phyloP scores from a whole-genome alignment of 1,140 invertebrate genomes.

The Diachasmimorpha longicaudata region DNA sequence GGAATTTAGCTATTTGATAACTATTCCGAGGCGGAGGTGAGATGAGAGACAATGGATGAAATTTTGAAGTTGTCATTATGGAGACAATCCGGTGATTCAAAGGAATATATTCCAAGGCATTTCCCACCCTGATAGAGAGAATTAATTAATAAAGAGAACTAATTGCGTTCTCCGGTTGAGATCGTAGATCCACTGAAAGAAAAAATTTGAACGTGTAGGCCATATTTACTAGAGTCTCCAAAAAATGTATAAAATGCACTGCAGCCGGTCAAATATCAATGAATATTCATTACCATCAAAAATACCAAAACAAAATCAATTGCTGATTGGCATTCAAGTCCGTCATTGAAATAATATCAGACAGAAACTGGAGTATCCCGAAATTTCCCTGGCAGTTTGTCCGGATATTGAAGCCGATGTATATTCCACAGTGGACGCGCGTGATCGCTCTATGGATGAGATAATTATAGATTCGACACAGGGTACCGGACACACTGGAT shows the following conservation, averaged over 20 bases:
- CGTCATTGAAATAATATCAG: background rate
- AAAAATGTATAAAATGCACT: no score
- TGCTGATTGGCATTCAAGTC: background rate
- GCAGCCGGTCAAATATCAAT: no score
- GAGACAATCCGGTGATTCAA: background rate
- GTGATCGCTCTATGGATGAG: constrained; percentile 2
- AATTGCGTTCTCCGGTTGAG: no score
- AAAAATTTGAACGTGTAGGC: no score
- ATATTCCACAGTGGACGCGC: background rate
- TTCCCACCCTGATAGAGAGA: background rate
- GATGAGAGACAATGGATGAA: background rate
- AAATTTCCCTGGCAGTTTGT: background rate
- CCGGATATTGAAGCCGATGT: constrained; percentile 5
- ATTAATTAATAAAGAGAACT: no score
- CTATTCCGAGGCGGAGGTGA: background rate
- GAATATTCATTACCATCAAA: no score
- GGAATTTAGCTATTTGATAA: background rate
- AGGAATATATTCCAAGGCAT: background rate
- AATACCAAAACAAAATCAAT: background rate
- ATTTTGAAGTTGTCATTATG: background rate
- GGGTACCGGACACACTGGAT: constrained; percentile 1
- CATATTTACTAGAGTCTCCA: no score
- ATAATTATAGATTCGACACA: constrained; percentile 23
- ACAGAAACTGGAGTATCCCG: background rate
- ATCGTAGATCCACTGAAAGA: no score